Conservation (phyloP, 2,888 invertebrate genomes). For the Clitarchus hookeri region DNA sequence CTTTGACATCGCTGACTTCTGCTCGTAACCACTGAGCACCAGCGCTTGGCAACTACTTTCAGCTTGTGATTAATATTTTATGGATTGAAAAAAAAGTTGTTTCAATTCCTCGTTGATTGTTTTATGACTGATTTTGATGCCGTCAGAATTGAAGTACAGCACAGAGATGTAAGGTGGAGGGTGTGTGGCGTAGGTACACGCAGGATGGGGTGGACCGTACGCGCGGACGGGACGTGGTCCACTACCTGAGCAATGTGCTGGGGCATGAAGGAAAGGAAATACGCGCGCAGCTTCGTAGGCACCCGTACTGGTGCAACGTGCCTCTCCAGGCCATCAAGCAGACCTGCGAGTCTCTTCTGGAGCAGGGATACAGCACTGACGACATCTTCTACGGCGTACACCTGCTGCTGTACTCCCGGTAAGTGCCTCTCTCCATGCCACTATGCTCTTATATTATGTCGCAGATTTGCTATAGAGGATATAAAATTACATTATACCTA, state of each 20-base stretch:
- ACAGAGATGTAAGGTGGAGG: too few relatives aligned
- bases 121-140: too few relatives aligned
- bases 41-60: too few relatives aligned
- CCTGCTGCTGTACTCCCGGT: slow-evolving; percentile 72
- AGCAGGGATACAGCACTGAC: slow-evolving; percentile 57
- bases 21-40: too few relatives aligned
- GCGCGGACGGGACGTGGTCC: slow-evolving; percentile 55
- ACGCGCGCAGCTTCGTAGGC: slow-evolving; percentile 56
- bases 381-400: slow-evolving; percentile 66
- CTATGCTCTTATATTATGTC: too few relatives aligned
- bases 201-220: slow-evolving; percentile 56
- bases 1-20: too few relatives aligned
- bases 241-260: slow-evolving; percentile 54
- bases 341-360: slow-evolving; percentile 61
- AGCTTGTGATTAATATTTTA: too few relatives aligned
- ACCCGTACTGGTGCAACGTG: slow-evolving; percentile 68
- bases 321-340: slow-evolving; percentile 63
- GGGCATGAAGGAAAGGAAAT: slow-evolving; percentile 49
- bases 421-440: slow-evolving; percentile 37
- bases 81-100: too few relatives aligned
- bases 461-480: too few relatives aligned
- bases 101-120: too few relatives aligned
- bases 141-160: not conserved
- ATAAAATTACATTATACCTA: too few relatives aligned
- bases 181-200: slow-evolving; percentile 55